Percentiles rank a stretch among this genome's conserved stretches.
Conservation (phyloP, 2,113 vertebrate genomes). For the Ctenodactylus gundi region DNA sequence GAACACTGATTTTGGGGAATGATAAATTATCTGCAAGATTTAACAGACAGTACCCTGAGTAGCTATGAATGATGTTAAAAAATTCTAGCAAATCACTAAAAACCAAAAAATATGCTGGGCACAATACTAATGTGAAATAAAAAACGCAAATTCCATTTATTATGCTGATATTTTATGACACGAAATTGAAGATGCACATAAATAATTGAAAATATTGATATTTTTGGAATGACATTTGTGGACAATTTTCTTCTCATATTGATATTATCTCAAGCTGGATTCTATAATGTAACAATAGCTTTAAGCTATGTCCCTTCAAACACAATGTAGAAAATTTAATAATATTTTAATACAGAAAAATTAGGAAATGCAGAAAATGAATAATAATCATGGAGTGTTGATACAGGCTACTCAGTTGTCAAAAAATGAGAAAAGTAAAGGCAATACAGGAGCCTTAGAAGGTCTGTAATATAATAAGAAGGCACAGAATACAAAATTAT, state of each 20-base stretch:
- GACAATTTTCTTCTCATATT: background rate
- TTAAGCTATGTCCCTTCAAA: background rate
- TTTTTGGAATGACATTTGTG: background rate
- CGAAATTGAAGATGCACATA: background rate
- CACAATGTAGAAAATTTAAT: conserved; percentile 36
- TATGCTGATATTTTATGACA: background rate
- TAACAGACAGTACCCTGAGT: background rate
- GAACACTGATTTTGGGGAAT: background rate
- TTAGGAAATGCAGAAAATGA: background rate
- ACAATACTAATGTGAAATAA: no score
- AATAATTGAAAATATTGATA: conserved; percentile 54
- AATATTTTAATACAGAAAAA: conserved; percentile 55
- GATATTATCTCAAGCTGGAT: conserved; percentile 22
- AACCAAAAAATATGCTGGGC: background rate
- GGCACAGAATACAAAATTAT: background rate
- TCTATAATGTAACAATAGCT: conserved; percentile 14
- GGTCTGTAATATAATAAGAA: background rate
- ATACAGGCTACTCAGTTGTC: background rate
- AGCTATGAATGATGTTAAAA: background rate
- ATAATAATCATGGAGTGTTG: background rate
- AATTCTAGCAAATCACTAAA: background rate
- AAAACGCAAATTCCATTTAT: background rate
- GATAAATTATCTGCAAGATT: no score
- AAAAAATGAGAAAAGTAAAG: background rate
- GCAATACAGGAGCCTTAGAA: background rate